A percentile compares a stretch with the other conserved stretches of the same genome.
These are phyloP conservation scores for Anadara kagoshimensis DNA, from an alignment of 1,140 invertebrate species.

Conservation along the genomic window DNA sequence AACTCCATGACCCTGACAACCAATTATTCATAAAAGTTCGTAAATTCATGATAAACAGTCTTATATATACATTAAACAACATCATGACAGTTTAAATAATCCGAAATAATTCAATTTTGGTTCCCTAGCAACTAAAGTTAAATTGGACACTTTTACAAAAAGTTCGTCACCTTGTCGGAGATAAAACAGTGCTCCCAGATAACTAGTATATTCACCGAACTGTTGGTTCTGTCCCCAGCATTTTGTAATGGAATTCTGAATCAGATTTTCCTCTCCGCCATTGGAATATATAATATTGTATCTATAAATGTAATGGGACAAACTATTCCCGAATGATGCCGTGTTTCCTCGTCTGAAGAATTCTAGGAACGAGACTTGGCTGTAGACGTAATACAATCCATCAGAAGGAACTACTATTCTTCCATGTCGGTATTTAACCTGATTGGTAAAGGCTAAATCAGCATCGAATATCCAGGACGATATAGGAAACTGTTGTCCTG, in stretches of 20 bases:
- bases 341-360: constrained; percentile 41
- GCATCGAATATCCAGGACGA: constrained; percentile 58
- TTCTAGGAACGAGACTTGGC: constrained; percentile 64
- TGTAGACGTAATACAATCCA: constrained; percentile 67
- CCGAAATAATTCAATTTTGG: constrained; percentile 68
- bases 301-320: constrained; percentile 67
- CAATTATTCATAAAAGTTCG: too few species aligned
- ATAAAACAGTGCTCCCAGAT: constrained; percentile 65
- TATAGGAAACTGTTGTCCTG: constrained; percentile 61
- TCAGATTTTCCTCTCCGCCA: constrained; percentile 64
- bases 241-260: constrained; percentile 68
- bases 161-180: constrained; percentile 64
- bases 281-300: constrained; percentile 67
- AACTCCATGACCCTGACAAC: too few species aligned
- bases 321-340: constrained; percentile 40
- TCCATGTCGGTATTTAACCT: constrained; percentile 59
- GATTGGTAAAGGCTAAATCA: constrained; percentile 64
- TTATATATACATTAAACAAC: too few species aligned
- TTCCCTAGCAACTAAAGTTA: constrained; percentile 57
- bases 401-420: constrained; percentile 61
- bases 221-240: constrained; percentile 63
- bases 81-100: constrained; percentile 65
- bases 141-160: constrained; percentile 68
- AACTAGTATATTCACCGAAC: constrained; percentile 68
- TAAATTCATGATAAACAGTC: too few species aligned